phyloP scores from a whole-genome alignment of 2,113 vertebrate species.

The Stegostoma tigrinum region DNA sequence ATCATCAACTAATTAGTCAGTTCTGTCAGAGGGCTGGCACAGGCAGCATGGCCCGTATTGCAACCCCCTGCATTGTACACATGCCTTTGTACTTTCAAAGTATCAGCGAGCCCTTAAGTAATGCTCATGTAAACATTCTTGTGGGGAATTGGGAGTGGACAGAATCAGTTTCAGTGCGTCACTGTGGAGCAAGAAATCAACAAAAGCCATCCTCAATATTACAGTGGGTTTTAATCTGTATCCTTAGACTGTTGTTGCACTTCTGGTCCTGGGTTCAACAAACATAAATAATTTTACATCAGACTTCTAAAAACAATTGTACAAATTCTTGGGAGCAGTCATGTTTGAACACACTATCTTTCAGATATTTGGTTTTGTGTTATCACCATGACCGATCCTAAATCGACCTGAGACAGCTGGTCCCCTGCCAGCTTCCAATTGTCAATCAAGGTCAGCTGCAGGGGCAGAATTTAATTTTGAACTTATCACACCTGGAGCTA shows the following conservation, averaged over 20 bases:
- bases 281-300: too few relatives aligned
- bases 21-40: not conserved
- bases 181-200: not conserved
- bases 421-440: not conserved
- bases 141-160: not conserved
- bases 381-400: not conserved
- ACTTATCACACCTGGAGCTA: not conserved
- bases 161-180: not conserved
- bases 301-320: not conserved
- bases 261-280: not conserved
- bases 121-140: not conserved
- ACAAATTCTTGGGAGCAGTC: not conserved
- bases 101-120: not conserved
- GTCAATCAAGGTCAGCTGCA: not conserved
- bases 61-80: not conserved
- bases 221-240: not conserved
- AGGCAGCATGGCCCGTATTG: not conserved
- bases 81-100: not conserved
- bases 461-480: not conserved
- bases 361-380: not conserved
- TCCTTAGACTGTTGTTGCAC: not conserved
- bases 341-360: not conserved
- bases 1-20: not conserved
- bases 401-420: not conserved
- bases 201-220: not conserved